Percentiles rank a stretch among this genome's conserved stretches.
Conservation (phyloP, 1,140 invertebrate species). For the Drosophila ficusphila region DNA sequence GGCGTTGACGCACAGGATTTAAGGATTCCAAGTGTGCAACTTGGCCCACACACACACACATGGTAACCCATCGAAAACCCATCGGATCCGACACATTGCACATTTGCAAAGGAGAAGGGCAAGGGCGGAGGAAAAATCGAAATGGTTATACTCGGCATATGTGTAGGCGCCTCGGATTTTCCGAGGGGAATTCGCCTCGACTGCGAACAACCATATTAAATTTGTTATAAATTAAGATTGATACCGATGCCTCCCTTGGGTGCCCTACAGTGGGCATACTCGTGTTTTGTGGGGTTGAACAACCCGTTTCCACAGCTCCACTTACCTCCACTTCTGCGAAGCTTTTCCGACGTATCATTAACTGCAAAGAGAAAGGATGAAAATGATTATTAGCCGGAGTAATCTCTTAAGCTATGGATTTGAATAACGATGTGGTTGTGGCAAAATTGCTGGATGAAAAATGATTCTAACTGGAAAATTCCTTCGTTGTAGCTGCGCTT, state of each 20-base stretch:
- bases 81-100: slow-evolving; percentile 38
- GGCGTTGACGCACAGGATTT: slow-evolving; percentile 31
- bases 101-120: slow-evolving; percentile 39
- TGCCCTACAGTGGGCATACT: neutral
- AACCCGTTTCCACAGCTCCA: slow-evolving; percentile 1
- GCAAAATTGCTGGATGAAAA: neutral
- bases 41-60: neutral
- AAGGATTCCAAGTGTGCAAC: slow-evolving; percentile 5
- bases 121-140: neutral
- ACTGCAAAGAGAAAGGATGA: slow-evolving; percentile 14
- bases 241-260: slow-evolving; percentile 56
- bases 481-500: neutral
- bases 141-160: slow-evolving; percentile 22
- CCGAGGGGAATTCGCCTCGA: slow-evolving; percentile 45
- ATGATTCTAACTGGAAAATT: neutral
- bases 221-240: slow-evolving; percentile 80
- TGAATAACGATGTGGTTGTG: slow-evolving; percentile 3
- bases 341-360: slow-evolving; percentile 8
- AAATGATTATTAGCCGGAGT: slow-evolving; percentile 2
- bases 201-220: slow-evolving; percentile 60
- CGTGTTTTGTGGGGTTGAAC: neutral
- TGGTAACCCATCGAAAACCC: slow-evolving; percentile 30
- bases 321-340: slow-evolving; percentile 51
- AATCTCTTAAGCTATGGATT: neutral
- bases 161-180: slow-evolving; percentile 27